Evolutionary conservation across 2,888 invertebrate genomes (phyloP).

Genomic region (Bellardia bayeri): DNA sequence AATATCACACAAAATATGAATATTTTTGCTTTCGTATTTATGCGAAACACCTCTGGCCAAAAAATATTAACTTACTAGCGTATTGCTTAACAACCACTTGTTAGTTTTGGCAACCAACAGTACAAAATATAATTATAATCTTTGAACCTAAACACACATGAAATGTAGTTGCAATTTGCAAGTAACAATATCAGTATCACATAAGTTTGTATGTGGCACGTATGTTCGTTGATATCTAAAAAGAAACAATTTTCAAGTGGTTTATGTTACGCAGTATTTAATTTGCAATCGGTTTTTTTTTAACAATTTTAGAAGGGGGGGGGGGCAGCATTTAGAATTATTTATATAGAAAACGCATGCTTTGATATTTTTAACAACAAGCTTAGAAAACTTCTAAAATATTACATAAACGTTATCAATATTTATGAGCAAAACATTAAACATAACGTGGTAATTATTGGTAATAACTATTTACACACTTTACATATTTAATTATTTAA

Average conservation of each 20-base stretch:
- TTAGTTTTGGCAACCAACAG: slow-evolving; percentile 2
- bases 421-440: slow-evolving; percentile 6
- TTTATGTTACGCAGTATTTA: slow-evolving; percentile 55
- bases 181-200: not conserved
- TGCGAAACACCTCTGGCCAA: slow-evolving; percentile 47
- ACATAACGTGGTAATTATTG: slow-evolving; percentile 38
- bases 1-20: slow-evolving; percentile 21
- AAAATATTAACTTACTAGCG: not conserved
- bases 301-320: slow-evolving; percentile 2
- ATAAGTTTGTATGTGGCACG: not conserved
- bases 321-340: not conserved
- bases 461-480: slow-evolving; percentile 49
- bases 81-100: slow-evolving; percentile 30
- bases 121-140: slow-evolving; percentile 42
- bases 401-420: not conserved
- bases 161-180: not conserved
- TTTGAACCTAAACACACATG: slow-evolving; percentile 28
- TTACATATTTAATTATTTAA: slow-evolving; percentile 39
- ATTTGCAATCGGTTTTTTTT: slow-evolving; percentile 19
- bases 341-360: not conserved
- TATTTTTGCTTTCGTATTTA: slow-evolving; percentile 30
- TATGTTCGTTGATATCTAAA: slow-evolving; percentile 23
- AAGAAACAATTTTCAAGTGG: slow-evolving; percentile 13
- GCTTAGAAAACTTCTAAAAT: not conserved
- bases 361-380: not conserved